Conservation (phyloP, 2,888 invertebrate genomes). For the Lomographa bimaculata region DNA sequence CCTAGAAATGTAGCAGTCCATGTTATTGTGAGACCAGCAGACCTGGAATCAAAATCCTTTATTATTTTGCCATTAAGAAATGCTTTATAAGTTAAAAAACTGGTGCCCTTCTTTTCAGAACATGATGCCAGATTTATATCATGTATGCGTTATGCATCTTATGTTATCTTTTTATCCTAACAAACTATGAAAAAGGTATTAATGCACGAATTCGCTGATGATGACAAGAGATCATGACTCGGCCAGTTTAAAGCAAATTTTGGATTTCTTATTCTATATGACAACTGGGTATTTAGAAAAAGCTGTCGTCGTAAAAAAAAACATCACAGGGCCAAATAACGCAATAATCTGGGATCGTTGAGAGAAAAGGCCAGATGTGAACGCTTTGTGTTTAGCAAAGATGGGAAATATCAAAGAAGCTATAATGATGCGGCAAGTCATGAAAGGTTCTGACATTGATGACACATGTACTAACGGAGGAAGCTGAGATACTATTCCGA, state of each 20-base stretch:
- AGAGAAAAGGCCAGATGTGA: constrained; percentile 97
- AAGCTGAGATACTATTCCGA: constrained; percentile 93
- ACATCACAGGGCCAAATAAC: constrained; percentile 83
- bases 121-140: constrained; percentile 63
- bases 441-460: constrained; percentile 88
- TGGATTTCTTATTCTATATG: constrained; percentile 95
- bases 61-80: constrained; percentile 71
- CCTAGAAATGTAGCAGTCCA: constrained; percentile 93
- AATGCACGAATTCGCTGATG: constrained; percentile 94
- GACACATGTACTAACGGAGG: constrained; percentile 94
- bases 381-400: constrained; percentile 96
- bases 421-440: constrained; percentile 87
- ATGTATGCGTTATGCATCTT: constrained; percentile 84
- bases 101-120: constrained; percentile 69
- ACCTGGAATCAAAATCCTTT: constrained; percentile 72
- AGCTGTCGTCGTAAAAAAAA: constrained; percentile 83
- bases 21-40: constrained; percentile 85
- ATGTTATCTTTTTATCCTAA: constrained; percentile 84
- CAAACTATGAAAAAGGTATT: constrained; percentile 83
- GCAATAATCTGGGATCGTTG: constrained; percentile 97
- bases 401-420: constrained; percentile 88
- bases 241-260: constrained; percentile 90
- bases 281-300: constrained; percentile 94
- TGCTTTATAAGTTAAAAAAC: constrained; percentile 73
- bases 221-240: constrained; percentile 89